These are phyloP conservation scores for Macaca fascicularis DNA, from an alignment of 2,113 vertebrate species.

Conservation along the genomic window T2T-MFA8v1.1 NC_088388.1:129640001-129640500, in stretches of 20 bases:
- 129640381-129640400: background rate
- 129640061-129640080: background rate
- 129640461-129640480: background rate
- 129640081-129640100: background rate
- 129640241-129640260: background rate
- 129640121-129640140: background rate
- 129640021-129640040: background rate
- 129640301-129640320: conserved; percentile 47
- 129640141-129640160: background rate
- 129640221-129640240: background rate
- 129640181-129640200: background rate
- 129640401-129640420: background rate
- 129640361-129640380: background rate
- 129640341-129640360: background rate
- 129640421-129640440: background rate
- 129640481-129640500: background rate
- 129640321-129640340: background rate
- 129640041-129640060: background rate
- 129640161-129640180: background rate
- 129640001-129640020: background rate
- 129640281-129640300: background rate
- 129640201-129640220: background rate
- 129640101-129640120: background rate
- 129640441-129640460: background rate
- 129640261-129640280: conserved; percentile 23